Evolutionary conservation across 2,888 invertebrate species (phyloP), one percentile per base, ranked within the genome.

Genomic region (Eucriotettix oculatus): DNA sequence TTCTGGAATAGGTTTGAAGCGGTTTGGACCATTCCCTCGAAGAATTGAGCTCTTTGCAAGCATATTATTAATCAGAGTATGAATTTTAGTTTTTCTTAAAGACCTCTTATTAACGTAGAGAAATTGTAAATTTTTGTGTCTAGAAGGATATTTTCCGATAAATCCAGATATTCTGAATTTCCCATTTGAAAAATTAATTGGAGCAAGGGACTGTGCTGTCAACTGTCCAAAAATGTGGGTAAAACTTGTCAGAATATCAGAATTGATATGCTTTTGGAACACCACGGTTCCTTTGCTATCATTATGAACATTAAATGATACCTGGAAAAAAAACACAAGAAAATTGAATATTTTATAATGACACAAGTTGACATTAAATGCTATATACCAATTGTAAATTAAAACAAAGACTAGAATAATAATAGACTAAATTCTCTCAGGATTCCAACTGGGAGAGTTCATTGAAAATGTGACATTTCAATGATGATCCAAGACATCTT

Each of bases 231-330:
- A 76, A 44, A 81, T 67, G 61, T 71, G 70, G 9, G 69, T 69
- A 59, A 85, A 74, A 16, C 80, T 77, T 67, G 78, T 75, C 60
- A 78, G 72, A 11, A 81, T 72, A 65, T 79, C 75, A 59, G 75
- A 73, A 63, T 76, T 76, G 69, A 81, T 84, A 48, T 76, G 76
- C 43, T 80, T 77, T 69, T 82, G 78, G 44, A 85, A 73, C 40
- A 85, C 65, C 1, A 85, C 75, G 67, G 79, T 76, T 58, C 80
- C 78, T 54, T 72, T 76, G 1, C 74, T 71, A 67, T 88, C 84
- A 71, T 89, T 83, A 65, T 86, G 75, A 57, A 90, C 71, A 62
- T 82, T 83, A 65, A 90, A 77, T 11, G 87, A 86, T 52, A 78
- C 71, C 68, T 73, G 56, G 48, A 65, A 56, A 54, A 60, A 17